These are phyloP conservation scores for Silurus glanis DNA, from an alignment of 2,113 vertebrate species.

Conservation along the genomic window DNA sequence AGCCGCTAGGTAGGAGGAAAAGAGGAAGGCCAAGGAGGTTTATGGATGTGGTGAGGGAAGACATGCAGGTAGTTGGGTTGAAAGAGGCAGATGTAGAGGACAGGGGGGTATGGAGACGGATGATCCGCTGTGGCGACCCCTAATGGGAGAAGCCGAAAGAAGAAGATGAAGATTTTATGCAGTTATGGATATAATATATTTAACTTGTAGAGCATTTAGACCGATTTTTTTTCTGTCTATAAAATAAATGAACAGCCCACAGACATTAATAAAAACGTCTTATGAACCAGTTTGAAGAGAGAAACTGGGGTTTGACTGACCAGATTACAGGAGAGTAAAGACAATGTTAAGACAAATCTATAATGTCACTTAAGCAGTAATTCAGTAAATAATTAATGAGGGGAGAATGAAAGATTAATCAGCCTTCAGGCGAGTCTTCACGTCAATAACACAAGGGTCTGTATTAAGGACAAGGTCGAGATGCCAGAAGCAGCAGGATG, in stretches of 20 bases:
- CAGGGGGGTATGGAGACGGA: too few relatives aligned
- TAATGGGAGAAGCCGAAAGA: too few relatives aligned
- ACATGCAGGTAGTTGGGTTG: too few relatives aligned
- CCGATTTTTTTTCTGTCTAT: not conserved
- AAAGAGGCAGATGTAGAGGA: too few relatives aligned
- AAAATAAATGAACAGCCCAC: not conserved
- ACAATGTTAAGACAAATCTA: not conserved
- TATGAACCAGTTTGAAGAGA: not conserved
- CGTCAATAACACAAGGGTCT: not conserved
- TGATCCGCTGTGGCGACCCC: too few relatives aligned
- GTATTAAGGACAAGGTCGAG: not conserved
- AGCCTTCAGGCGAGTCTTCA: not conserved
- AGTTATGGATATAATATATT: too few relatives aligned
- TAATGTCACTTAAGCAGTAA: not conserved
- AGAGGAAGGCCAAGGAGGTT: too few relatives aligned
- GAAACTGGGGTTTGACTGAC: not conserved
- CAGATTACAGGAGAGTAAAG: not conserved
- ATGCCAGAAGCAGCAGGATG: not conserved
- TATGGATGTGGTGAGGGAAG: too few relatives aligned
- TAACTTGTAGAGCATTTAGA: too few relatives aligned
- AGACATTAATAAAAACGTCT: not conserved
- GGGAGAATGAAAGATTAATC: not conserved
- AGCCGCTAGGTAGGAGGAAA: too few relatives aligned
- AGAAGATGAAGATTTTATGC: too few relatives aligned
- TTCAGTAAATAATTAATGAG: slow-evolving; percentile 1